Conservation (phyloP, 2,113 vertebrate species). For the Budorcas taxicolor region DNA sequence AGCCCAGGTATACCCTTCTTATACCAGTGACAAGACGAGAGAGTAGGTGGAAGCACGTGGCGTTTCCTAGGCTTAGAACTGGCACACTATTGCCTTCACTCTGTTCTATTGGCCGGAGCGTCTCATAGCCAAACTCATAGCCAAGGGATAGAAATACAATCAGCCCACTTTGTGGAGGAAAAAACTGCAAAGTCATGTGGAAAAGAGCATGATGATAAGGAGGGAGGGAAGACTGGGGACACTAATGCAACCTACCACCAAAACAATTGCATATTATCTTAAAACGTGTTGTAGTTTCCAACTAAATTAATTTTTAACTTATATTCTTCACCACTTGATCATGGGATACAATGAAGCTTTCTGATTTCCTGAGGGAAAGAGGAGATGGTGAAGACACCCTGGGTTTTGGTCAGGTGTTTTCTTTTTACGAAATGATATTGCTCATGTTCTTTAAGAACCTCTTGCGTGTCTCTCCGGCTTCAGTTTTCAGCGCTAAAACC, state of each 20-base stretch:
- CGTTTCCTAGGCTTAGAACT: neutral
- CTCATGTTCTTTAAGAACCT: neutral
- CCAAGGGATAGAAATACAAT: neutral
- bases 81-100: neutral
- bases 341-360: neutral
- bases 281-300: neutral
- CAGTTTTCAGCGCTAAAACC: slow-evolving; percentile 35
- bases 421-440: neutral
- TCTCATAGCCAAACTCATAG: neutral
- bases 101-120: neutral
- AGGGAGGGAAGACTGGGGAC: fast-evolving
- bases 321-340: neutral
- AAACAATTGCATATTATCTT: neutral
- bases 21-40: neutral
- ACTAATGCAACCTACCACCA: neutral
- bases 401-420: neutral
- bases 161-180: neutral
- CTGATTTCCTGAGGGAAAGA: neutral
- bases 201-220: neutral
- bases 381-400: neutral
- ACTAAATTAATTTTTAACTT: neutral
- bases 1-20: neutral
- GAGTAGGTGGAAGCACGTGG: neutral
- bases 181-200: neutral
- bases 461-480: neutral